A percentile compares a stretch with the other conserved stretches of the same genome.
These are phyloP conservation scores for Rhynchonycteris naso DNA, from an alignment of 2,797 vertebrate genomes.

Conservation along the genomic window DNA sequence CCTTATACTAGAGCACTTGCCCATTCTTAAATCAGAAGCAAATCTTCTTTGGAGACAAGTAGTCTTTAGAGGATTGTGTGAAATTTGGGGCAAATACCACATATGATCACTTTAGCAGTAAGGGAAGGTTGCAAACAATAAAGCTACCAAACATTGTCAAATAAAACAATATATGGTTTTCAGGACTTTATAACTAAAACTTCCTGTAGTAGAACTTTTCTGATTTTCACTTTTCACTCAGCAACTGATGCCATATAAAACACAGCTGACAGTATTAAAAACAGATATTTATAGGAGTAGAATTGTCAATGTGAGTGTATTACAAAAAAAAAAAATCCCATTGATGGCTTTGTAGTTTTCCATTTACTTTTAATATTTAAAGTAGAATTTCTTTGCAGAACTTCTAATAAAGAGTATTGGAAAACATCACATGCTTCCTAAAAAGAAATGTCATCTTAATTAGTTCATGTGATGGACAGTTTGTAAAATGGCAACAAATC, in stretches of 20 bases:
- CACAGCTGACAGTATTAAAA: slow-evolving; percentile 65
- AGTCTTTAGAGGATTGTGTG: background rate
- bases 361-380: background rate
- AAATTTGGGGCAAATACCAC: background rate
- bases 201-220: background rate
- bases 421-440: background rate
- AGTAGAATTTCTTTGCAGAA: background rate
- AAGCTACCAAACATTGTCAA: background rate
- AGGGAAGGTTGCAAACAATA: background rate
- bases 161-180: background rate
- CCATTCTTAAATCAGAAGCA: slow-evolving; percentile 27
- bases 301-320: background rate
- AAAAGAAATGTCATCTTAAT: background rate
- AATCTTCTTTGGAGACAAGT: slow-evolving; percentile 30
- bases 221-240: slow-evolving; percentile 58
- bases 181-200: background rate
- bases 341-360: background rate
- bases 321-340: background rate
- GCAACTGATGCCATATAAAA: background rate
- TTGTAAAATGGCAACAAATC: background rate
- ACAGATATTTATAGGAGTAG: background rate
- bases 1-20: background rate
- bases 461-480: background rate
- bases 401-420: background rate
- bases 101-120: background rate